Evolutionary conservation across 1,140 invertebrate species (phyloP), one percentile per base, ranked within the genome.

Genomic region (Drosophila pandora): DNA sequence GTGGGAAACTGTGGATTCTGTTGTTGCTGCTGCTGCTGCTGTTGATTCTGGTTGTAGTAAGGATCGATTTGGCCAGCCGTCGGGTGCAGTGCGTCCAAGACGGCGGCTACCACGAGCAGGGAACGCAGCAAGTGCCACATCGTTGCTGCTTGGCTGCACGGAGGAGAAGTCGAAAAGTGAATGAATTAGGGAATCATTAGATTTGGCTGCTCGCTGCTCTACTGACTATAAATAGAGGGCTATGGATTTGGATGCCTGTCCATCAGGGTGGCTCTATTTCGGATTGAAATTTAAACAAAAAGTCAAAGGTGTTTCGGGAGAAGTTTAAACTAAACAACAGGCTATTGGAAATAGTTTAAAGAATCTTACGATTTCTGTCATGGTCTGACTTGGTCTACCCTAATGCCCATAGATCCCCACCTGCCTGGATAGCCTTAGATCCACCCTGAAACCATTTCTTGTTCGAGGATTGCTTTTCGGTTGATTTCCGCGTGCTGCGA

Each of bases 401-500:
- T 28, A 12, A 37, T 4, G 10, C 10, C 12, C 10, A 32, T 32
- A 32, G 2, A 32, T 2, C 9, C 32, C 8, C 32, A 32, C 32
- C 32, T 32, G 8, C 32, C 32, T 32, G 32, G 25, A 28, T 28
- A 28, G 25, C 25, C 25, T 28, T 28, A 28, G 17, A 21, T 4
- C 43, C 43, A 47, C 43, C 43, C 43, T 47, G 30, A 61, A 34
- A 57, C 48, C 41, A 28, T 52, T 21, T 17, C 17, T 32, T 59
- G 71, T 52, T 75, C 23, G 53, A 73, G 65, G 56, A 30, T 67
- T 69, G 62, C 63, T 58, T 53, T 45, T 76, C n/a, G 54, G 50
- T 69, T 76, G 71, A 34, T 68, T 84, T 85, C 80, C 80, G 80
- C 81, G 76, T 84, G 76, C 81, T 76, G 81, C 56, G 69, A 74